A percentile compares a stretch with the other conserved stretches of the same genome.
Evolutionary conservation across 1,140 invertebrate genomes (phyloP).

Genomic region (Drosophila chauvacae): DNA sequence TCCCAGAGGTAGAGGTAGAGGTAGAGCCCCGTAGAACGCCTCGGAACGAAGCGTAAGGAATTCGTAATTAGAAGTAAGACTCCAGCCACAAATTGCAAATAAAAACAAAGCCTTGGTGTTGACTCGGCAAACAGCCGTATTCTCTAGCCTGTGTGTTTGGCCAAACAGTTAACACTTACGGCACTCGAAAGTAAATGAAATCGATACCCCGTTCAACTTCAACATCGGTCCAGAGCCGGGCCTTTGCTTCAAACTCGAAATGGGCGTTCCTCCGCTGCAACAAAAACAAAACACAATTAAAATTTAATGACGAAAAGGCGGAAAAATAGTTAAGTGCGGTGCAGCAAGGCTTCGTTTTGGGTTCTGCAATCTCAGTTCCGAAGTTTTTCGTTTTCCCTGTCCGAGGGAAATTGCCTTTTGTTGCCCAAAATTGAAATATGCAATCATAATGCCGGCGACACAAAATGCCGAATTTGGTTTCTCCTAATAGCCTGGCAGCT

Average conservation of each 20-base stretch:
- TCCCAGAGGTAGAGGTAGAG: slow-evolving; percentile 18
- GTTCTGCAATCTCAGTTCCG: slow-evolving; percentile 29
- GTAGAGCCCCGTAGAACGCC: slow-evolving; percentile 15
- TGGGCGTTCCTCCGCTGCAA: slow-evolving; percentile 44
- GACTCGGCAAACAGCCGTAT: slow-evolving; percentile 61
- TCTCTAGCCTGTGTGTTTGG: slow-evolving; percentile 56
- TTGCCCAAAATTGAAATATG: slow-evolving; percentile 71
- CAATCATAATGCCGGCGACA: slow-evolving; percentile 64
- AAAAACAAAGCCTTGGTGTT: slow-evolving; percentile 75
- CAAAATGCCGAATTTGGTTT: slow-evolving; percentile 76
- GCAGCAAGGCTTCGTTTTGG: not conserved
- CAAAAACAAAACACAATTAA: slow-evolving; percentile 72
- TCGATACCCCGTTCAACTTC: slow-evolving; percentile 47
- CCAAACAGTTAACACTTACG: slow-evolving; percentile 75
- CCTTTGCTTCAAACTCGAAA: slow-evolving; percentile 30
- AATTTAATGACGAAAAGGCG: slow-evolving; percentile 83
- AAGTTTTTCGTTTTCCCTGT: slow-evolving; percentile 26
- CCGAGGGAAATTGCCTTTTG: slow-evolving; percentile 51
- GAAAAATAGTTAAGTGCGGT: slow-evolving; percentile 64
- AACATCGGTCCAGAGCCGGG: slow-evolving; percentile 16
- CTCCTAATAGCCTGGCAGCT: slow-evolving; percentile 61
- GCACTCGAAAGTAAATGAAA: slow-evolving; percentile 53
- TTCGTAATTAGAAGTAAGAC: slow-evolving; percentile 80
- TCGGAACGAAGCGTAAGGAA: slow-evolving; percentile 72
- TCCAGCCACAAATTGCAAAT: slow-evolving; percentile 78